Percentiles rank a stretch among this genome's conserved stretches.
phyloP scores from a whole-genome alignment of 2,113 vertebrate genomes.

The Agapornis roseicollis region DNA sequence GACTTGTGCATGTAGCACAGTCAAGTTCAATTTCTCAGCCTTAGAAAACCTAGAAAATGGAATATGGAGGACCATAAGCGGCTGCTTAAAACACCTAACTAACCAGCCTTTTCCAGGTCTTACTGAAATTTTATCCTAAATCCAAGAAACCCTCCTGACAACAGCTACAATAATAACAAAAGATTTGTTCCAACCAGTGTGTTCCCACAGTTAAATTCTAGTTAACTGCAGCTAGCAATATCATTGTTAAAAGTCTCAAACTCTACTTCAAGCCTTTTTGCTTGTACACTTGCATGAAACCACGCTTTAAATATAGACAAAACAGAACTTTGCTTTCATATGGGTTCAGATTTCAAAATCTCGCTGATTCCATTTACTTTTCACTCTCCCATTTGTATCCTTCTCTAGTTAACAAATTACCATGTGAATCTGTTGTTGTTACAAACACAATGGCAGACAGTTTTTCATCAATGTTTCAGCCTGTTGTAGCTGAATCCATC shows the following conservation, averaged over 20 bases:
- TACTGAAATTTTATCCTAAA: neutral
- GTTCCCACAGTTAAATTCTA: neutral
- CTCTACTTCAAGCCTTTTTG: neutral
- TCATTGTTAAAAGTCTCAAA: neutral
- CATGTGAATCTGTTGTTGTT: neutral
- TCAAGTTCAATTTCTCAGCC: neutral
- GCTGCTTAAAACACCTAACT: neutral
- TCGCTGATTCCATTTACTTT: neutral
- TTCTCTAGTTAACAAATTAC: neutral
- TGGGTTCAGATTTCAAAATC: neutral
- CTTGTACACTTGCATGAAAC: constrained; percentile 6
- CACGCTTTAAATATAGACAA: neutral
- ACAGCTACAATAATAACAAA: neutral
- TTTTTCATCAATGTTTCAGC: neutral
- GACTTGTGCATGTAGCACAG: neutral
- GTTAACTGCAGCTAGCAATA: neutral
- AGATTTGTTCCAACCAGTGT: neutral
- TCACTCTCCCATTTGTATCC: neutral
- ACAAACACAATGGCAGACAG: neutral
- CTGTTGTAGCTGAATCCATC: neutral
- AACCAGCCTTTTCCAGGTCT: neutral
- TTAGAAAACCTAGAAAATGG: neutral
- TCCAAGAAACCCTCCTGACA: neutral
- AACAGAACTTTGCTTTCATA: neutral
- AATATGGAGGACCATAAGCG: fast-evolving